These are phyloP conservation scores for Micromussa lordhowensis DNA, from an alignment of 92 coral and sea anemone genomes.

Conservation along the genomic window DNA sequence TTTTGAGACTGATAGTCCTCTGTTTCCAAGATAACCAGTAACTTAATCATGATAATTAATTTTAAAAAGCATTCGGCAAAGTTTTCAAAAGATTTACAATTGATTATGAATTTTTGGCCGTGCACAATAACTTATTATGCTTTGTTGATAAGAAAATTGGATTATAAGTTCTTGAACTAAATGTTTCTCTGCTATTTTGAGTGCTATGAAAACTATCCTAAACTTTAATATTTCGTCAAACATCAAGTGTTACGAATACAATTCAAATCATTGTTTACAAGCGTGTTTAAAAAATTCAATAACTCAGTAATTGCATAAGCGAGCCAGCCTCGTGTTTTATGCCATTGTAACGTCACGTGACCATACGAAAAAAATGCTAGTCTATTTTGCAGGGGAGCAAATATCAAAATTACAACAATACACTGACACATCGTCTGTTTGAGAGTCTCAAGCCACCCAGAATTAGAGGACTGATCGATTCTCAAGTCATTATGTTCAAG, in stretches of 20 bases:
- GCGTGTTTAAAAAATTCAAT: not conserved
- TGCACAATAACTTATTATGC: not conserved
- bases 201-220: not conserved
- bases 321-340: not conserved
- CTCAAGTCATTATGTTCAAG: conserved; percentile 5
- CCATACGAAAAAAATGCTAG: not conserved
- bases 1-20: not conserved
- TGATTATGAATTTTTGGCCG: not conserved
- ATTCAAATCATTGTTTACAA: not conserved
- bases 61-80: not conserved
- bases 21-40: not conserved
- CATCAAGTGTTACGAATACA: not conserved
- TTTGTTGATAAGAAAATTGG: conserved; percentile 18
- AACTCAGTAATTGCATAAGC: conserved; percentile 1
- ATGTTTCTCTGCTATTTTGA: not conserved
- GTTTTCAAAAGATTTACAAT: not conserved
- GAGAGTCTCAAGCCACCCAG: not conserved
- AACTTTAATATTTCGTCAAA: not conserved
- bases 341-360: conserved; percentile 14
- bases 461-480: not conserved
- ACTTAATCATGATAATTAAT: not conserved
- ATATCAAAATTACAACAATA: not conserved
- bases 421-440: not conserved
- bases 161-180: not conserved
- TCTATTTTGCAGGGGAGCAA: not conserved